Evolutionary conservation across 2,113 vertebrate genomes (phyloP).

Genomic region (Pardalotus punctatus): DNA sequence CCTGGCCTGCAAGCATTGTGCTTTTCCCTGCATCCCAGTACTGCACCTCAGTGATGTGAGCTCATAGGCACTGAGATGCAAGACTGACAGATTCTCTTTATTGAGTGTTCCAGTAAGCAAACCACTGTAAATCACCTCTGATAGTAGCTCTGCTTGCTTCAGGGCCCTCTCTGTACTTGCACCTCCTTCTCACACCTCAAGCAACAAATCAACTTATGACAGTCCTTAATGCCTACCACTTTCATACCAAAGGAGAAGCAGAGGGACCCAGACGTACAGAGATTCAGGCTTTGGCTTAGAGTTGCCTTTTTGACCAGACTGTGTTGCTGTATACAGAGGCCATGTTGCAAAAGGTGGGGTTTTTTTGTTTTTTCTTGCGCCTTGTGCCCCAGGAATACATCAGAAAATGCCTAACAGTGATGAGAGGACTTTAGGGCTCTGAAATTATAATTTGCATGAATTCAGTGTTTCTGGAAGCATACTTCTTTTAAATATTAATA

Average conservation of each 20-base stretch:
- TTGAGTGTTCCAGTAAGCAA: not conserved
- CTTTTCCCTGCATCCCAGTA: not conserved
- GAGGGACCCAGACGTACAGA: not conserved
- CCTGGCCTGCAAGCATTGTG: not conserved
- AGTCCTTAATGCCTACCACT: not conserved
- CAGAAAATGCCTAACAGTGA: not conserved
- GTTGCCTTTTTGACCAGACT: not conserved
- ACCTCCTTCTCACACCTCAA: not conserved
- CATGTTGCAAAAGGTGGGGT: not conserved
- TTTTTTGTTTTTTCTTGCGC: not conserved
- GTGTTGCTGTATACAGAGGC: not conserved
- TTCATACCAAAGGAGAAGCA: not conserved
- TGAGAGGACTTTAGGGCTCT: not conserved
- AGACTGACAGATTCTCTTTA: not conserved
- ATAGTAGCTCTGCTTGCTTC: not conserved
- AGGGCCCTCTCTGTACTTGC: not conserved
- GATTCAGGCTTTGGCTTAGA: not conserved
- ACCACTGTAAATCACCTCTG: not conserved
- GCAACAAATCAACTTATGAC: accelerated
- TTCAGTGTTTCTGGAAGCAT: constrained; percentile 4
- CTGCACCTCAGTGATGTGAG: not conserved
- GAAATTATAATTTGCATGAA: not conserved
- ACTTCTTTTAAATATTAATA: constrained; percentile 38
- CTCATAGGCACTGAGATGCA: not conserved
- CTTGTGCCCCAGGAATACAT: not conserved